Evolutionary conservation across 2,113 vertebrate genomes (phyloP).

Genomic region (Gallinago undulata): DNA sequence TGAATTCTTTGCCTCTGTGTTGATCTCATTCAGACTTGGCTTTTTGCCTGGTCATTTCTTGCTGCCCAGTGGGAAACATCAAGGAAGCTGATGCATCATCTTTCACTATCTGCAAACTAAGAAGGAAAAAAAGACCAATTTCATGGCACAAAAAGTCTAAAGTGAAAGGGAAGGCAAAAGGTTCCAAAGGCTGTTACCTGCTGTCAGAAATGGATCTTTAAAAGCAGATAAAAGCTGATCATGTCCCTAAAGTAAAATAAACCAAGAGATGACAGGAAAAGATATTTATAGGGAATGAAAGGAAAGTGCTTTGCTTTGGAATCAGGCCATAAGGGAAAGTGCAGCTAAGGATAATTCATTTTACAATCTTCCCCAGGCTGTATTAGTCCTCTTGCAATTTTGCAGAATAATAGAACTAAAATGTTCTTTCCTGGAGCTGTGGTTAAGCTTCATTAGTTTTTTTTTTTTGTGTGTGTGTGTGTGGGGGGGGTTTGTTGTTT

Average conservation of each 20-base stretch:
- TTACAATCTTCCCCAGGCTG: slow-evolving; percentile 18
- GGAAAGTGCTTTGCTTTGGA: slow-evolving; percentile 47
- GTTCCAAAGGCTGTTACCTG: not conserved
- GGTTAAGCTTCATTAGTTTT: slow-evolving; percentile 1
- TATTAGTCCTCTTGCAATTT: slow-evolving; percentile 23
- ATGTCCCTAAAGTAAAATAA: slow-evolving; percentile 49
- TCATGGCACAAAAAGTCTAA: not conserved
- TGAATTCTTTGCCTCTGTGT: not conserved
- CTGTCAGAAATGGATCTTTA: slow-evolving; percentile 27
- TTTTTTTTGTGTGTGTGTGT: not conserved
- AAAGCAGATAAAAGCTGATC: slow-evolving; percentile 32
- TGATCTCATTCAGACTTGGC: not conserved
- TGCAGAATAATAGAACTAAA: slow-evolving; percentile 42
- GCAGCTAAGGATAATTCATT: slow-evolving; percentile 44
- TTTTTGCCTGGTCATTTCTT: slow-evolving; percentile 1
- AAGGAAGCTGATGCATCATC: not conserved
- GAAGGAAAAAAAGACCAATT: not conserved
- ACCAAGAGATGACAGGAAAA: slow-evolving; percentile 7
- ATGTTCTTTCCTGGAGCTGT: slow-evolving; percentile 9
- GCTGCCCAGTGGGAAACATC: not conserved
- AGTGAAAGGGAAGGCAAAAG: not conserved
- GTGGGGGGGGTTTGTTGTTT: too few relatives aligned
- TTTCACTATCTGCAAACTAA: not conserved
- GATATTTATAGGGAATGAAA: slow-evolving; percentile 30
- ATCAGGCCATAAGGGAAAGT: not conserved